Evolutionary conservation across 30 jellyfish, hydroid and myxozoan genomes (phyloP).

Genomic region (Catostylus mosaicus): DNA sequence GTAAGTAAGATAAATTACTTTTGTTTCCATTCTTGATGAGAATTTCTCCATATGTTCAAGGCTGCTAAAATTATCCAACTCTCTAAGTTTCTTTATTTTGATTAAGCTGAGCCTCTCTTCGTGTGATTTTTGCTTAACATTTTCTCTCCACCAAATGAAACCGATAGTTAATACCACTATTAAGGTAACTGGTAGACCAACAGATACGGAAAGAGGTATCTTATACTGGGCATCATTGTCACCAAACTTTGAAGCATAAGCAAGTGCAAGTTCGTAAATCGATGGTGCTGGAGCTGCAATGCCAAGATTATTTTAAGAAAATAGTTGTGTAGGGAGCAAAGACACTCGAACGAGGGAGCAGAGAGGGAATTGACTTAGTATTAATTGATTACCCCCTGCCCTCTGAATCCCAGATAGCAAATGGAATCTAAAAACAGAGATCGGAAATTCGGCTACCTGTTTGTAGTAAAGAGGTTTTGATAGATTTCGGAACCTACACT

Average conservation of each 20-base stretch:
- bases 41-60: constrained; percentile 60
- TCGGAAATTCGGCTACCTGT: no score
- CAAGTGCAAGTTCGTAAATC: constrained; percentile 49
- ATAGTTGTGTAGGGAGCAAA: no score
- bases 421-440: no score
- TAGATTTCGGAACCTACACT: no score
- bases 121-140: constrained; percentile 5
- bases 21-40: constrained; percentile 44
- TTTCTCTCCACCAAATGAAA: constrained; percentile 73
- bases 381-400: no score
- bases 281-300: constrained; percentile 63
- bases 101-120: constrained; percentile 38
- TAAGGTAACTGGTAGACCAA: constrained; percentile 50
- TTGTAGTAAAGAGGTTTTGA: no score
- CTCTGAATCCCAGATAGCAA: no score
- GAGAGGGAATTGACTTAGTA: no score
- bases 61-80: constrained; percentile 67
- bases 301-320: no score
- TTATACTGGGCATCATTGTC: not conserved
- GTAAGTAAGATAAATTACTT: constrained; percentile 12
- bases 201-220: constrained; percentile 59
- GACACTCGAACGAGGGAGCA: no score
- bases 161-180: constrained; percentile 53
- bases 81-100: constrained; percentile 57
- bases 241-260: constrained; percentile 65